Conservation (phyloP, 2,797 vertebrate genomes). For the Miopithecus talapoin region DNA sequence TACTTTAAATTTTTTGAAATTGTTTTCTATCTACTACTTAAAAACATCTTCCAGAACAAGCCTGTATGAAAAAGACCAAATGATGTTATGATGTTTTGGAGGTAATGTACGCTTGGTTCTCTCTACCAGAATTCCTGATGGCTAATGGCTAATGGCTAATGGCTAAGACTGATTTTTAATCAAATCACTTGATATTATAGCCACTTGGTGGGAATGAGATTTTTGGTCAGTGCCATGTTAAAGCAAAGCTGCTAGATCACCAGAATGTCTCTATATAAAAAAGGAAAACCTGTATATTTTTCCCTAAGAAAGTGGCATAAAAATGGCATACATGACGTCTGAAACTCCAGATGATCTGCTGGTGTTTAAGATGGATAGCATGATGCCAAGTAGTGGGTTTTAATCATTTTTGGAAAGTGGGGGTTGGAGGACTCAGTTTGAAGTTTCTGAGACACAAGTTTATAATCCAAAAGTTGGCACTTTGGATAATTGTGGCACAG, state of each 20-base stretch:
- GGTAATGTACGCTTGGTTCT: not conserved
- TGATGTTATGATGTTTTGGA: not conserved
- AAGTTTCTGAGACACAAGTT: constrained; percentile 4
- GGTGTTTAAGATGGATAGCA: not conserved
- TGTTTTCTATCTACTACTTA: not conserved
- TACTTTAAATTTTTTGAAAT: not conserved
- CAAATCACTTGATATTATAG: not conserved
- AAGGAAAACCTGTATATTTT: not conserved
- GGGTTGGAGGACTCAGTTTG: not conserved
- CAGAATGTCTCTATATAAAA: not conserved
- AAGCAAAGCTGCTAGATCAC: not conserved
- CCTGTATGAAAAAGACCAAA: not conserved
- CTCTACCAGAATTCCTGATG: not conserved
- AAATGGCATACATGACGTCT: not conserved
- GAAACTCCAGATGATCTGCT: not conserved
- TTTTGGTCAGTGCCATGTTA: not conserved
- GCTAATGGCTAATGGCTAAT: not conserved
- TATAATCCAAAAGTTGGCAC: constrained; percentile 9
- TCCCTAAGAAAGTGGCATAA: not conserved
- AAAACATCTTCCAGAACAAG: not conserved
- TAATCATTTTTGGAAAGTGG: constrained; percentile 31
- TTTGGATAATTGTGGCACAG: constrained; percentile 22
- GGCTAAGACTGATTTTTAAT: not conserved
- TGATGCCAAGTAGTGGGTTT: not conserved
- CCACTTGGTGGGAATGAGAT: not conserved